Evolutionary conservation across 2,888 invertebrate genomes (phyloP).

Genomic region (Ectemnius continuus): DNA sequence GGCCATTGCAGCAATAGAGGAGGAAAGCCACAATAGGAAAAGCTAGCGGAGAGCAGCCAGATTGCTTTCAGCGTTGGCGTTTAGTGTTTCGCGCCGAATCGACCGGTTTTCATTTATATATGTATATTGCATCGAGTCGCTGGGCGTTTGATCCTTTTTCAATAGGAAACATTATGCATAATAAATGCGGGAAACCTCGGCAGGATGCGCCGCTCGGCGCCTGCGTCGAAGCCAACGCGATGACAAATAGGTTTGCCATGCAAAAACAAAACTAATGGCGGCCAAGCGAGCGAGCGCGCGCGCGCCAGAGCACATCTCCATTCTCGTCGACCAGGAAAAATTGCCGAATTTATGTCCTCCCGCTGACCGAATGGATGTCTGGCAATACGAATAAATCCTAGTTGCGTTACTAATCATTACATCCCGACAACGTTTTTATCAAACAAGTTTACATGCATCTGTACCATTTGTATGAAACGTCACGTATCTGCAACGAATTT

Average conservation of each 20-base stretch:
- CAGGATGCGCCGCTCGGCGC: background rate
- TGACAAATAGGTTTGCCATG: slow-evolving; percentile 11
- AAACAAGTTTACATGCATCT: too few relatives aligned
- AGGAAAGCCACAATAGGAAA: too few relatives aligned
- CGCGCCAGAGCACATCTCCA: background rate
- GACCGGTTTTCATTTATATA: slow-evolving; percentile 24
- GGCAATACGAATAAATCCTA: background rate
- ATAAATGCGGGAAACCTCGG: slow-evolving; percentile 23
- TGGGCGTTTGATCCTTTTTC: slow-evolving; percentile 26
- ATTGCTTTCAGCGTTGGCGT: slow-evolving; percentile 24
- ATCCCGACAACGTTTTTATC: too few relatives aligned
- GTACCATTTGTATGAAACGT: too few relatives aligned
- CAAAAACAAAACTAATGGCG: slow-evolving; percentile 10
- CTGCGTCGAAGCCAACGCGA: too few relatives aligned
- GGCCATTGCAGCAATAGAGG: too few relatives aligned
- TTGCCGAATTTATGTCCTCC: background rate
- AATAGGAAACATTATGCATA: slow-evolving; percentile 22
- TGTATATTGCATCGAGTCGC: slow-evolving; percentile 25
- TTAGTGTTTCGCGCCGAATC: background rate
- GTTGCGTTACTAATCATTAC: too few relatives aligned
- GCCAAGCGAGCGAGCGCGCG: background rate
- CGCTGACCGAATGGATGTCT: background rate
- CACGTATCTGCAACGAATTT: too few relatives aligned
- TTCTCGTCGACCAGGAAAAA: background rate
- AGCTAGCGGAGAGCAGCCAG: background rate